Conservation (phyloP, 2,888 invertebrate species). For the Calliphora vomitoria region DNA sequence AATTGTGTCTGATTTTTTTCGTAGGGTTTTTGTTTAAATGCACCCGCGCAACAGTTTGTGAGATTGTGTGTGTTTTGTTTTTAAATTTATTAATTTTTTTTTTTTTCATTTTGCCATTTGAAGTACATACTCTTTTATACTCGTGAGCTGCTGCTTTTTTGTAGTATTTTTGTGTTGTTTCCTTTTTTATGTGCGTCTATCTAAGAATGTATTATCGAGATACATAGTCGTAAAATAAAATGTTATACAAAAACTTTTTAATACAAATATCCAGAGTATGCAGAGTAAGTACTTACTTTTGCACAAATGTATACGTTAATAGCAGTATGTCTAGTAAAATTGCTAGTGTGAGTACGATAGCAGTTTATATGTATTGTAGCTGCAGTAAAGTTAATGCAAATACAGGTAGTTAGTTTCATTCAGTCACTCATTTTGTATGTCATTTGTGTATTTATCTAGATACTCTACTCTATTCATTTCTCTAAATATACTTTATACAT, state of each 20-base stretch:
- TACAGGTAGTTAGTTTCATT: conserved; percentile 35
- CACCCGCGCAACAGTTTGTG: conserved; percentile 69
- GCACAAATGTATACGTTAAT: neutral
- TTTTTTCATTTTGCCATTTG: neutral
- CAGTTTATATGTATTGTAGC: neutral
- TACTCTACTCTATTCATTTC: neutral
- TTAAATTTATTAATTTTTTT: conserved; percentile 10
- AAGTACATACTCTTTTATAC: neutral
- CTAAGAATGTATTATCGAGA: conserved; percentile 23
- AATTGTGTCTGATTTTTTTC: conserved; percentile 49
- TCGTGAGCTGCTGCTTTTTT: neutral
- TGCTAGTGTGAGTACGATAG: neutral
- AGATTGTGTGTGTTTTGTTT: conserved; percentile 2
- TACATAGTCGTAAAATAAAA: conserved; percentile 31
- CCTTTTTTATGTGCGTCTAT: neutral
- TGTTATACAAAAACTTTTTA: conserved; percentile 38
- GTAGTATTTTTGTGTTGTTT: neutral
- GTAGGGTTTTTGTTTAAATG: conserved; percentile 34
- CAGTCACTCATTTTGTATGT: conserved; percentile 20
- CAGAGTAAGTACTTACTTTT: conserved; percentile 17
- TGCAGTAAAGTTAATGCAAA: conserved; percentile 28
- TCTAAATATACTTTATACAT: conserved; percentile 4
- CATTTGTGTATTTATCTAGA: neutral
- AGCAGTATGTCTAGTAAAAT: neutral
- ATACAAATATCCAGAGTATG: neutral